Base-by-base conservation (phyloP, 2,113 vertebrate species). In the Willisornis vidua region DNA sequence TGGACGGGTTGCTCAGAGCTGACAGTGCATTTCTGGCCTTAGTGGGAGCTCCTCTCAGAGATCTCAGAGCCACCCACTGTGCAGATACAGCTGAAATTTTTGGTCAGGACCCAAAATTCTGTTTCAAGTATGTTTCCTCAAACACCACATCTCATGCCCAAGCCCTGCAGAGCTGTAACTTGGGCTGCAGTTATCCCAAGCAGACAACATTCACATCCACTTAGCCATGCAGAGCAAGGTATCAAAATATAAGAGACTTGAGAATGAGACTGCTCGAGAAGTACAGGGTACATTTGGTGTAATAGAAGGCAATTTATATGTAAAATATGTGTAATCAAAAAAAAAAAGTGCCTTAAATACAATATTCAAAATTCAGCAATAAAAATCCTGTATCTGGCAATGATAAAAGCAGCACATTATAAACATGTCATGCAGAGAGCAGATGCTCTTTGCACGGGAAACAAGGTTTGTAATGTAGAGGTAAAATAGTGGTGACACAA, bases 301-400 rank as follows among this genome's bases (percentile, higher is more conserved):
- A 97, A 97, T 97, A 95, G 94, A 97, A 97, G 95, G 93, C 95
- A 97, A 98, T 98, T 98, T 98, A 95, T 96, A 98, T 98, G 97
- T 97, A 98, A 98, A 98, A 96, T 87, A 94, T 97, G 94, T 96
- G 94, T 97, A 98, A 97, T 97, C 92, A 97, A 94, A 97, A 10
- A 58, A 58, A n/a, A n/a, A 58, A 35, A 95, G 63, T 77, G 84
- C 80, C 96, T 98, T 98, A 97, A 98, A 97, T 93, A 96, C 93
- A 97, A 96, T 97, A 97, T 97, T 98, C 95, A 97, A 89, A 97
- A 97, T 81, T 55, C 92, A 96, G 95, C 95, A 97, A 92, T 98
- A 97, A 98, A 97, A 97, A 37, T 41, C 87, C 68, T 65, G 54
- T 96, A 94, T 95, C 85, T 96, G 95, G 97, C 96, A 96, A 92